These are phyloP conservation scores for Lysiphlebus fabarum DNA, from an alignment of 1,140 invertebrate genomes.

Conservation along the genomic window DNA sequence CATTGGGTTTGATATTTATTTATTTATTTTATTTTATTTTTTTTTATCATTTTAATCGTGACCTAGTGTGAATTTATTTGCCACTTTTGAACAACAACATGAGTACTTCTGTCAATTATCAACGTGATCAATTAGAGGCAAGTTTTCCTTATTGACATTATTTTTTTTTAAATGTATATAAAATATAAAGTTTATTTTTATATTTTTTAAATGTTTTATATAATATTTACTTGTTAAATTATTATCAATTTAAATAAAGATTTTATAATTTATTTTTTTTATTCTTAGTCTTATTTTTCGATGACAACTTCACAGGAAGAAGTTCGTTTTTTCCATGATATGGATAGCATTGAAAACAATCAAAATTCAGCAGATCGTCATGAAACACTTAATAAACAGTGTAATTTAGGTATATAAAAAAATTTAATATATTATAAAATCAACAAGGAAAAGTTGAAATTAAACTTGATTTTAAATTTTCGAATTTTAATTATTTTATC, in stretches of 20 bases:
- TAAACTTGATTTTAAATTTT: not conserved
- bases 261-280: constrained; percentile 5
- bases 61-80: constrained; percentile 5
- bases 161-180: too few relatives aligned
- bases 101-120: constrained; percentile 34
- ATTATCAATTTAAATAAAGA: not conserved
- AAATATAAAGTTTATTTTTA: constrained; percentile 16
- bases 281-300: constrained; percentile 28
- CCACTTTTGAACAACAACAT: constrained; percentile 25
- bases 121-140: constrained; percentile 34
- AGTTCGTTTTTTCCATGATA: constrained; percentile 42
- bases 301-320: constrained; percentile 32
- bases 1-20: not conserved
- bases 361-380: constrained; percentile 27
- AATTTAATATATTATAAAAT: not conserved
- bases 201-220: constrained; percentile 10
- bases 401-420: constrained; percentile 39
- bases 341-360: constrained; percentile 42
- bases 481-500: too few relatives aligned
- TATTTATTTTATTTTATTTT: constrained; percentile 10
- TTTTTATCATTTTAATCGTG: not conserved
- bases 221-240: not conserved
- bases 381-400: constrained; percentile 41
- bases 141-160: constrained; percentile 28
- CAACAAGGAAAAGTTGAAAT: not conserved